These are phyloP conservation scores for Holcopasites calliopsidis DNA, from an alignment of 1,140 invertebrate species.

Conservation along the genomic window DNA sequence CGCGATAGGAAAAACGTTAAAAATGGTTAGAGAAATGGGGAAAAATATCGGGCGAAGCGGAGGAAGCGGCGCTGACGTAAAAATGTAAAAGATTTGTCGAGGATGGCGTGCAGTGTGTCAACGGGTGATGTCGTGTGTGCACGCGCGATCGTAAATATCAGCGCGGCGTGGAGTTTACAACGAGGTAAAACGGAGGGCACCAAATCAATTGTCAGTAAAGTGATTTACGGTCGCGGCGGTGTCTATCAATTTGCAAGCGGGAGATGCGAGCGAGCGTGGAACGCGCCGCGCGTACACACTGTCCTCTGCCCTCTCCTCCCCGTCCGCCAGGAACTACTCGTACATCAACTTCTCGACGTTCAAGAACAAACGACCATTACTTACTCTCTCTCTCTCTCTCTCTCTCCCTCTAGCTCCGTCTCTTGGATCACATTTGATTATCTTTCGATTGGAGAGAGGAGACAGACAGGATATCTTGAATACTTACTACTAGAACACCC, in stretches of 20 bases:
- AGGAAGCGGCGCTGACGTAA: background rate
- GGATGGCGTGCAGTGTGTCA: slow-evolving; percentile 19
- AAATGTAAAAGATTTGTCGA: slow-evolving; percentile 40
- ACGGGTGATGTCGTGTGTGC: slow-evolving; percentile 33
- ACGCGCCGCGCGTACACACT: slow-evolving; percentile 6
- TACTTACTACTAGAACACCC: slow-evolving; percentile 28
- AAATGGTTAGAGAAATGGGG: background rate
- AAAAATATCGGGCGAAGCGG: background rate
- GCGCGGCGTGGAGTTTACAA: slow-evolving; percentile 41
- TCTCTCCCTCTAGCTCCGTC: too few relatives aligned
- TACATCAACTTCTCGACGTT: slow-evolving; percentile 26
- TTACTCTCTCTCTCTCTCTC: background rate
- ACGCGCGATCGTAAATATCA: slow-evolving; percentile 44
- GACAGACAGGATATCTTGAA: background rate
- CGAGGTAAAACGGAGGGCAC: slow-evolving; percentile 51
- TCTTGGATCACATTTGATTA: slow-evolving; percentile 1
- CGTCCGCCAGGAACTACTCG: slow-evolving; percentile 11
- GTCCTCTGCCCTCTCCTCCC: background rate
- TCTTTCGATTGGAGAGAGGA: slow-evolving; percentile 13
- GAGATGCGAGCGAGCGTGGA: slow-evolving; percentile 35
- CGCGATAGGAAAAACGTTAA: slow-evolving; percentile 1
- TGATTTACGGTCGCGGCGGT: slow-evolving; percentile 57
- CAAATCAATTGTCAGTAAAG: slow-evolving; percentile 63
- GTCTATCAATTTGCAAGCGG: slow-evolving; percentile 59
- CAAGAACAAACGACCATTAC: slow-evolving; percentile 51